A percentile compares a stretch with the other conserved stretches of the same genome.
These are phyloP conservation scores for Trichechus manatus DNA, from an alignment of 2,113 vertebrate species.

Conservation along the genomic window DNA sequence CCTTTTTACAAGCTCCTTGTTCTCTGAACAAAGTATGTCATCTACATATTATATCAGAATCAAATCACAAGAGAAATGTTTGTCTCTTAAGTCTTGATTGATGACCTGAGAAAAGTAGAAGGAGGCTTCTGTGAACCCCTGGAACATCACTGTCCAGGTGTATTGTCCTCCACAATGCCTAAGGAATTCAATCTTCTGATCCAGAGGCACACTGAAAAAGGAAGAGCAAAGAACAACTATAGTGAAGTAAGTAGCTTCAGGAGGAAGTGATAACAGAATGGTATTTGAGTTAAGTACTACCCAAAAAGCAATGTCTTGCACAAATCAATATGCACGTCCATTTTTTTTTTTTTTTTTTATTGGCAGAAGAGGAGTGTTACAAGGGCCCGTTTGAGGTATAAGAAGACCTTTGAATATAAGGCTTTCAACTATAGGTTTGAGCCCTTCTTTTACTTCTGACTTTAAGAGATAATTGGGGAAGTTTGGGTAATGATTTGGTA, in stretches of 20 bases:
- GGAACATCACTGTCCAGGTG: not conserved
- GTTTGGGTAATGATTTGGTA: not conserved
- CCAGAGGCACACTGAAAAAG: not conserved
- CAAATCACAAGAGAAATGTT: not conserved
- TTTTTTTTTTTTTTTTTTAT: not conserved
- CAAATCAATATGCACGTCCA: not conserved
- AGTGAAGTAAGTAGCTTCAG: not conserved
- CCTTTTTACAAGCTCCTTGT: not conserved
- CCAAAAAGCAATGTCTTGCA: not conserved
- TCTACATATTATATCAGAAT: not conserved
- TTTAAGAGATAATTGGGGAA: not conserved
- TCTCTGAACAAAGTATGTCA: not conserved
- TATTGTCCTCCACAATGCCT: not conserved
- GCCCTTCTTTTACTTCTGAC: not conserved
- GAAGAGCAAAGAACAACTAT: not conserved
- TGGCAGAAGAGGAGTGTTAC: not conserved
- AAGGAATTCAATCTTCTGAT: not conserved
- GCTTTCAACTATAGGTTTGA: not conserved
- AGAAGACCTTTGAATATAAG: not conserved
- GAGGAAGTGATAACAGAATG: not conserved
- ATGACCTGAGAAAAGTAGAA: not conserved
- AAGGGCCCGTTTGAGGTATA: not conserved
- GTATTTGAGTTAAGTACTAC: not conserved
- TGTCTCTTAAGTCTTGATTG: not conserved
- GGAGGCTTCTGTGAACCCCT: too few relatives aligned